Conservation (phyloP, 2,113 vertebrate genomes). For the Cichladusa arquata region DNA sequence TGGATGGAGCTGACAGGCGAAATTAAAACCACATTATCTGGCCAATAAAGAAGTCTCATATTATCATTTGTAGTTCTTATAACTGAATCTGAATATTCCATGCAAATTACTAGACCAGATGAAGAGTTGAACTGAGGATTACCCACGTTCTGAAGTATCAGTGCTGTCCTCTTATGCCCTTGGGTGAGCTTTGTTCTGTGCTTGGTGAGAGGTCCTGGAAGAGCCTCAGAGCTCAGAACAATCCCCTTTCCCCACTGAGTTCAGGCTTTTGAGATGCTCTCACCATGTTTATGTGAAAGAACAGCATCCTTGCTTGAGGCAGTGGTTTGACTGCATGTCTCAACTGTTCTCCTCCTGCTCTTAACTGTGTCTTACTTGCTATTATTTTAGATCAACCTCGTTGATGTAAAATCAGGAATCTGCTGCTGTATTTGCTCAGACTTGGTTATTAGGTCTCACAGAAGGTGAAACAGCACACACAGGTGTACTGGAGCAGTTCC, state of each 20-base stretch:
- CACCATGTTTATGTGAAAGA: neutral
- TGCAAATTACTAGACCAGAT: neutral
- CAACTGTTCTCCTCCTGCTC: neutral
- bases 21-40: neutral
- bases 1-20: neutral
- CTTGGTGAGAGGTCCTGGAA: neutral
- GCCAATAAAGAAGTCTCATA: neutral
- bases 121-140: neutral
- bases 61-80: neutral
- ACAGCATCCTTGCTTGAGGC: neutral
- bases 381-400: neutral
- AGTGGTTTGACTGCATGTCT: neutral
- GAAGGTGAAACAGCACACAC: rapidly evolving
- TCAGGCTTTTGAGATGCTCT: neutral
- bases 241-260: neutral
- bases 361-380: neutral
- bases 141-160: neutral
- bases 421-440: neutral
- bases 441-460: neutral
- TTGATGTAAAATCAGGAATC: neutral
- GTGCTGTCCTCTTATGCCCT: neutral
- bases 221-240: neutral
- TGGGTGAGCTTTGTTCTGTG: neutral
- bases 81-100: neutral
- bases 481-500: neutral